A percentile compares a stretch with the other conserved stretches of the same genome.
phyloP scores from a whole-genome alignment of 53 echinoderm and acorn worm species.

The Patiria pectinifera region DNA sequence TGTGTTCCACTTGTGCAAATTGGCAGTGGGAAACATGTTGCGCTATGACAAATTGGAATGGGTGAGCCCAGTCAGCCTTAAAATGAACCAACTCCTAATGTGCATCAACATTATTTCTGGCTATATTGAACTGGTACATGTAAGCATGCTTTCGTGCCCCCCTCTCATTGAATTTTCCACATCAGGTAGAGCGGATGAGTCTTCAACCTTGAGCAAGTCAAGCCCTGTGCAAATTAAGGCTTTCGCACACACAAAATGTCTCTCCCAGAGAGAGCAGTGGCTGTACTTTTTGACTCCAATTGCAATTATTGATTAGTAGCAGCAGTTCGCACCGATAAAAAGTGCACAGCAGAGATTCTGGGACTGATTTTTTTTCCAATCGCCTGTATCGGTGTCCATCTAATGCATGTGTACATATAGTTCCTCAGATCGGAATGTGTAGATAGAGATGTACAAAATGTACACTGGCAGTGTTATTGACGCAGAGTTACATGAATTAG shows the following conservation, averaged over 20 bases:
- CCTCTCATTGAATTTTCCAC: neutral
- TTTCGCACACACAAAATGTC: neutral
- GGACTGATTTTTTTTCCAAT: too few relatives aligned
- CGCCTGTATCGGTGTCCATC: neutral
- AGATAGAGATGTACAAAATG: too few relatives aligned
- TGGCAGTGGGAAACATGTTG: too few relatives aligned
- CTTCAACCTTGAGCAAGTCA: neutral
- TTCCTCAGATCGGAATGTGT: neutral
- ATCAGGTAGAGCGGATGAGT: neutral
- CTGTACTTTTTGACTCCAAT: slow-evolving; percentile 1
- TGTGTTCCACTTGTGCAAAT: too few relatives aligned
- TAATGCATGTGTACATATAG: too few relatives aligned
- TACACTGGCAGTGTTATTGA: too few relatives aligned
- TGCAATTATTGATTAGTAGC: neutral
- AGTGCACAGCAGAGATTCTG: neutral
- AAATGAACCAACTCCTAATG: neutral
- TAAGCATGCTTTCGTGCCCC: neutral
- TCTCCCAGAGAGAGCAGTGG: neutral
- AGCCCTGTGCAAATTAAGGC: neutral
- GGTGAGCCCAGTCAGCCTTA: neutral
- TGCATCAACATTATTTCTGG: neutral
- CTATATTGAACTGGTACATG: neutral
- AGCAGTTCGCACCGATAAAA: neutral
- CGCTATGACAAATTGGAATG: too few relatives aligned
- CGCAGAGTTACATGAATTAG: too few relatives aligned